Base-by-base conservation (phyloP, 1,140 invertebrate genomes). In the Steinernema feltiae region DNA sequence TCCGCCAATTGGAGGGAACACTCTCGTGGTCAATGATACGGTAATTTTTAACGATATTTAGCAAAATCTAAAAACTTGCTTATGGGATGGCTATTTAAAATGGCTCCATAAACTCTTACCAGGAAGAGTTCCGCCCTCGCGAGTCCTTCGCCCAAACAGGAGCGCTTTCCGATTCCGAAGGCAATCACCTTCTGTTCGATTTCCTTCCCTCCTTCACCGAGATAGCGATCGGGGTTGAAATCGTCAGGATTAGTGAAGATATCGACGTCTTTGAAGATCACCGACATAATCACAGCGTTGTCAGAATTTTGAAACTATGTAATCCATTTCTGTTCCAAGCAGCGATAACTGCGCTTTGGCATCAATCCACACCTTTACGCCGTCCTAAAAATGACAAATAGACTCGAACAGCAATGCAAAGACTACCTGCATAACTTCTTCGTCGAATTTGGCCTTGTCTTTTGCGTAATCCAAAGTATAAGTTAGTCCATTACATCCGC, bases 241-340 rank as follows among this genome's bases (percentile, higher is more conserved):
- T 35, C 15, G 2, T 18, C 15, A 2, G 70, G 21, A 15, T 76
- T 21, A 2, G 31, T 24, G 24, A 76, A 76, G 29, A 76, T 12
- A 18, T 76, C 74, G 7, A 2, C 74, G 30, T 76, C 72, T 18
- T 72, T 76, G 29, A 76, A 31, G 35, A 75, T 21, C 2, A 73
- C 24, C 29, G 73, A 75, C 24, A 76, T 32, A n/a, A 75, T 18
- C 35, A 72, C 70, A 32, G 46, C 72, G 27, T 75, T 75, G 21
- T 71, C 29, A 29, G 80, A 99, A 88, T 89, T 95, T 94, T 32
- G 90, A 90, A 88, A 95, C 91, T 30, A 95, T 91, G 89, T 91
- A 99, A 89, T 99, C 97, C 97, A 99, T 99, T 91, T 99, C 95
- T 76, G 97, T 98, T 74, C 97, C 96, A 83, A 99, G 88, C 76